Evolutionary conservation across 2,797 vertebrate species (phyloP).

Genomic region (Alexandromys oeconomus): DNA sequence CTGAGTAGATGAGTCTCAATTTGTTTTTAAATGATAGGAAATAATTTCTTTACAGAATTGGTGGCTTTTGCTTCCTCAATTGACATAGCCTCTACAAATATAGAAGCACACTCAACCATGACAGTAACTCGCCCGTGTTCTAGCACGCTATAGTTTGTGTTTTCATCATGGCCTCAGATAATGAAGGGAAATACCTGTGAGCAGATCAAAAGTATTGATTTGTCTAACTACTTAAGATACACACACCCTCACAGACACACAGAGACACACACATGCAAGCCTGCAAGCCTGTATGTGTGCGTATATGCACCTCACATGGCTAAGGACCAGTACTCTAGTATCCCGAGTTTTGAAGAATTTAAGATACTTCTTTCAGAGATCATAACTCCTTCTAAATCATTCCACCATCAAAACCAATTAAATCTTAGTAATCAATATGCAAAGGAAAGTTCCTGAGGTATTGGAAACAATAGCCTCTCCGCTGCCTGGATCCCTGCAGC

Average conservation of each 20-base stretch:
- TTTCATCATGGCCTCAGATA: slow-evolving; percentile 31
- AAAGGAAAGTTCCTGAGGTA: background rate
- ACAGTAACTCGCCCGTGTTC: background rate
- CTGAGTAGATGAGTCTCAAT: background rate
- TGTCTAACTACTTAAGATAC: background rate
- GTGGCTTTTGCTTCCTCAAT: background rate
- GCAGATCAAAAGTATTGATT: background rate
- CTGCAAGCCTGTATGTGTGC: background rate
- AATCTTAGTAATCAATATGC: background rate
- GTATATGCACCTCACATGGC: background rate
- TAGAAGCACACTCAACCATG: slow-evolving; percentile 16
- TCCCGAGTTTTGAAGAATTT: background rate
- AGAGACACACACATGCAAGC: too few relatives aligned
- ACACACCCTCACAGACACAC: background rate
- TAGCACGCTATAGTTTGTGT: background rate
- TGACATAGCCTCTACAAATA: background rate
- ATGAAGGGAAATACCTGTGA: slow-evolving; percentile 42
- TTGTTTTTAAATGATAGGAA: slow-evolving; percentile 45
- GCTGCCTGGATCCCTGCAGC: background rate
- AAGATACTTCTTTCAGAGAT: background rate
- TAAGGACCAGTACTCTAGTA: background rate
- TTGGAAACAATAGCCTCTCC: background rate
- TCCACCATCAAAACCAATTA: background rate
- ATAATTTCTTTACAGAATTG: background rate
- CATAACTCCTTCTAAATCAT: background rate